Evolutionary conservation across 2,113 vertebrate genomes (phyloP), one percentile per base, ranked within the genome.

Genomic region (Cricetomys ansorgei): DNA sequence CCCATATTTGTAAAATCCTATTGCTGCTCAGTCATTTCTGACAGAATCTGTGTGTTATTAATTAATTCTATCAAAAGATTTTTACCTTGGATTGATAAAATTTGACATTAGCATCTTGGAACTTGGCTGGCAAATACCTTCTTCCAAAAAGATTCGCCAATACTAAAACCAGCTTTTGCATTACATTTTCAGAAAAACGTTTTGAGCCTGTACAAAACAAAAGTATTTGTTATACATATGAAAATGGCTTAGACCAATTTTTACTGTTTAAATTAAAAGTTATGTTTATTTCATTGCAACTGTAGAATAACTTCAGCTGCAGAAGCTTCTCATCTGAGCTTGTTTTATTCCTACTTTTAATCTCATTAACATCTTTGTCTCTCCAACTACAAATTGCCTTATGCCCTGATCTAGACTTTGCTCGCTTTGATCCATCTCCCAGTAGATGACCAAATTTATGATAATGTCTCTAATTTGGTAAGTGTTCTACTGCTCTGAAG

Each of bases 91-190:
- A 98, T 40, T 97, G 96, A 91, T 81, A 31, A 96, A 98, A 95
- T 12, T 95, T 43, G 21, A 16, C 0, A 0, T 87, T 15, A 29
- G 10, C 15, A 53, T 95, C 79, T 48, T 88, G 67, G 12, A 96
- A 73, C 19, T 85, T 97, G 59, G 97, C 91, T 79, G 96, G 96
- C 88, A 97, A 29, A 93, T 97, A 90, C 0, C 0, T 34, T 96
- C 98, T 98, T 96, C 97, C 98, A 94, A 98, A 98, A 13, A 98
- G 91, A 87, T 98, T 72, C 94, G 98, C 96, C 75, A 98, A 40
- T 23, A 98, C 93, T 72, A 98, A 92, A 5, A 97, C 8, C 62
- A 98, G 86, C 19, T 96, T 97, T 97, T 98, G 96, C 98, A 98
- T 98, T 9, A 97, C 96, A 84, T 97, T 97, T 87, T 98, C 37